A percentile compares a stretch with the other conserved stretches of the same genome.
phyloP scores from a whole-genome alignment of 2,888 invertebrate genomes.

The Monopis laevigella region DNA sequence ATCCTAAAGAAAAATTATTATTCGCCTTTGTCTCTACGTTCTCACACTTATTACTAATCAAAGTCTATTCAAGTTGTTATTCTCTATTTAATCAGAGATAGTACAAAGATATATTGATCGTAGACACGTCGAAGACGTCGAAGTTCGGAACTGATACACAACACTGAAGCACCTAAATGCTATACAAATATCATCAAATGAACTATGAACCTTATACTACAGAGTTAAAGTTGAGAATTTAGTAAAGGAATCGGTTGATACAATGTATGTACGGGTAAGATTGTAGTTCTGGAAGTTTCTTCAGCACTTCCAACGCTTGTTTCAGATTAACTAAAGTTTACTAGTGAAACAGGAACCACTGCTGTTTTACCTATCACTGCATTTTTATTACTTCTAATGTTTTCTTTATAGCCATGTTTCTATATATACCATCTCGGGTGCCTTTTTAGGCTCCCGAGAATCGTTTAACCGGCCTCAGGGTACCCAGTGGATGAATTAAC shows the following conservation, averaged over 20 bases:
- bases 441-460: no score
- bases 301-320: not conserved
- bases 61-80: no score
- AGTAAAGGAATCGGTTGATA: not conserved
- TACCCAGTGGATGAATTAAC: no score
- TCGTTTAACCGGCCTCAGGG: no score
- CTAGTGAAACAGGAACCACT: no score
- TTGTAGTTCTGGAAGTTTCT: not conserved
- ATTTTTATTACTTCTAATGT: no score
- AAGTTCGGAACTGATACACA: conserved; percentile 5
- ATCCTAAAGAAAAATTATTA: no score
- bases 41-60: no score
- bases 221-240: not conserved
- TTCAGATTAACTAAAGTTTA: conserved; percentile 6
- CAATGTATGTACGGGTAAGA: not conserved
- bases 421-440: no score
- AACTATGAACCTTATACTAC: not conserved
- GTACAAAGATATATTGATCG: conserved; percentile 10
- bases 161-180: not conserved
- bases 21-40: no score
- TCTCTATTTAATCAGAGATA: conserved; percentile 8
- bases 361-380: no score
- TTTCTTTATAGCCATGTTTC: no score
- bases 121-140: conserved; percentile 2
- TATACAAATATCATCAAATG: not conserved